Evolutionary conservation across 92 coral and sea anemone genomes (phyloP).

Genomic region (Parazoanthus atlanticus): DNA sequence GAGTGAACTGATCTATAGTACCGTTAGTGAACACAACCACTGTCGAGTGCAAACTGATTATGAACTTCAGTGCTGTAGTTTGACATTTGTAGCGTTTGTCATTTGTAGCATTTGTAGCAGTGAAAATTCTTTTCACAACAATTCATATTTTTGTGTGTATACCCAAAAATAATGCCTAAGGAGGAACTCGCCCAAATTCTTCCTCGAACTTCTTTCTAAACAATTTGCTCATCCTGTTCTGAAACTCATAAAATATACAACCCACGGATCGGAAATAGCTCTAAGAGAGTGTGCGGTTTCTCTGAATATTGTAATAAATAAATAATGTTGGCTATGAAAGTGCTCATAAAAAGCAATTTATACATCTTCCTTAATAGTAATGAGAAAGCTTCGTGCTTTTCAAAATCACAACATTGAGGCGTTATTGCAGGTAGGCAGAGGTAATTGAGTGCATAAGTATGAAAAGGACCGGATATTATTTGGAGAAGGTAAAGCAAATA

Average conservation of each 20-base stretch:
- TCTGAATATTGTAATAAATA: background rate
- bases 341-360: background rate
- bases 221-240: no score
- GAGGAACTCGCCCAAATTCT: background rate
- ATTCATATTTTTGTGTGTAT: no score
- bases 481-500: background rate
- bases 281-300: background rate
- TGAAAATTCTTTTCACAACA: no score
- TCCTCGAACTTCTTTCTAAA: background rate
- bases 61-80: background rate
- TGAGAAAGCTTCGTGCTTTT: slow-evolving; percentile 18
- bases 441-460: slow-evolving; percentile 20
- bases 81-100: background rate
- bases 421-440: background rate
- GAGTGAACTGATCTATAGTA: no score
- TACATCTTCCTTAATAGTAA: background rate
- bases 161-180: background rate
- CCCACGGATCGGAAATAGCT: background rate
- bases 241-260: background rate
- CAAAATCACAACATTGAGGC: background rate
- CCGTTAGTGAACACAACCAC: background rate
- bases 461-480: slow-evolving; percentile 18
- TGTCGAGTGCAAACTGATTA: background rate
- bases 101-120: no score
- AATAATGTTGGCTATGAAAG: background rate